Percentiles rank a stretch among this genome's conserved stretches.
phyloP scores from a whole-genome alignment of 2,797 vertebrate genomes.

The Psittacula echo region DNA sequence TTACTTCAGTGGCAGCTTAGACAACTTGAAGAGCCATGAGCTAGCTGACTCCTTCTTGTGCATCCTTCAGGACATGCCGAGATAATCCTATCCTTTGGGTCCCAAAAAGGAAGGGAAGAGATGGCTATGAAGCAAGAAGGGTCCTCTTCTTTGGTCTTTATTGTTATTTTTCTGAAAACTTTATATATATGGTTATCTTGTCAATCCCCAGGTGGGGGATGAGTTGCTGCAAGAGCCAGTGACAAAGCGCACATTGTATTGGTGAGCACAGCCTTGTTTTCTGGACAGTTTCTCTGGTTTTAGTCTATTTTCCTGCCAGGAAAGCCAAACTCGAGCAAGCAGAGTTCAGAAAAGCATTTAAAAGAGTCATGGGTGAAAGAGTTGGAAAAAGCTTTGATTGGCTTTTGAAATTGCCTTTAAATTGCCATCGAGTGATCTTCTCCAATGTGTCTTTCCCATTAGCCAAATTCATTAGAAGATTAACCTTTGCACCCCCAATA shows the following conservation, averaged over 20 bases:
- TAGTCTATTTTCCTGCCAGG: not conserved
- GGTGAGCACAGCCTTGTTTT: not conserved
- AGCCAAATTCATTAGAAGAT: not conserved
- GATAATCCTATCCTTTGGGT: not conserved
- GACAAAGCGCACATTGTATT: not conserved
- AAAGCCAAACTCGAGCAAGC: not conserved
- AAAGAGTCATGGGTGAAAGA: not conserved
- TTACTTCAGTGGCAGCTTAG: not conserved
- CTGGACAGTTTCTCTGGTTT: not conserved
- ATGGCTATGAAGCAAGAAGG: not conserved
- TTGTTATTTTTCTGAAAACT: not conserved
- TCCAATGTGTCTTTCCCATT: not conserved
- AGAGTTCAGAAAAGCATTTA: not conserved
- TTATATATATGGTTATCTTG: not conserved
- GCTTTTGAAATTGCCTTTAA: not conserved
- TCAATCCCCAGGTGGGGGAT: not conserved
- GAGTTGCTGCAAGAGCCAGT: not conserved
- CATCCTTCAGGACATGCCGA: not conserved
- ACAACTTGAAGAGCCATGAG: not conserved
- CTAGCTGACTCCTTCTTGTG: not conserved
- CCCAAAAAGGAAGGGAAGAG: not conserved
- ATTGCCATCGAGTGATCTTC: not conserved
- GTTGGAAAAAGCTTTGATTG: not conserved
- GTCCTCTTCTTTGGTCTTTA: not conserved
- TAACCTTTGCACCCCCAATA: not conserved